These are phyloP conservation scores for Zhuqinia jingwanae DNA, from an alignment of 2,888 invertebrate species.

Conservation along the genomic window DNA sequence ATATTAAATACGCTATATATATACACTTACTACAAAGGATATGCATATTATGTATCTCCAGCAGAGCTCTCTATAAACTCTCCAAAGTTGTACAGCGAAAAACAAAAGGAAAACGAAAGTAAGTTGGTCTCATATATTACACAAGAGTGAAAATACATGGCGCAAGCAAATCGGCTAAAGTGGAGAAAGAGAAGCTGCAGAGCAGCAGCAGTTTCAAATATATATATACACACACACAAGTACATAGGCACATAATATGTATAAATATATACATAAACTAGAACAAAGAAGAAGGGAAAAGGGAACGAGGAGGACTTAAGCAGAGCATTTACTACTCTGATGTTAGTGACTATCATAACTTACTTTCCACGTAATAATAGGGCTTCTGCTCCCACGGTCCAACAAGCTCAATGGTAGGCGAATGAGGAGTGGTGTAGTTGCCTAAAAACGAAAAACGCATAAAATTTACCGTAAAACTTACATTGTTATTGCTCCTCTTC, in stretches of 20 bases:
- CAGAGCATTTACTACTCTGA: slow-evolving; percentile 14
- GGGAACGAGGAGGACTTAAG: slow-evolving; percentile 1
- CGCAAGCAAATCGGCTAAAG: slow-evolving; percentile 16
- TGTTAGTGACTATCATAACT: slow-evolving; percentile 48
- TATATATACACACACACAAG: not conserved
- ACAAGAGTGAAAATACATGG: slow-evolving; percentile 13
- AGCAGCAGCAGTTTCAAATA: no score
- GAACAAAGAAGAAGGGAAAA: slow-evolving; percentile 12
- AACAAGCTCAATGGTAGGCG: slow-evolving; percentile 78
- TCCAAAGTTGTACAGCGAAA: slow-evolving; percentile 20
- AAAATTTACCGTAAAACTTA: slow-evolving; percentile 47
- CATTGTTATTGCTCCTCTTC: slow-evolving; percentile 6
- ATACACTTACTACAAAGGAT: no score
- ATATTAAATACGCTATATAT: no score
- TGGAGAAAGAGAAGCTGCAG: not conserved
- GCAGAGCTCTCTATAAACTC: no score
- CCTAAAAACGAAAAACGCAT: slow-evolving; percentile 52
- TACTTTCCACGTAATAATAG: slow-evolving; percentile 69
- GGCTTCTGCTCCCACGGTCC: slow-evolving; percentile 78
- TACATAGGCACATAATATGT: not conserved
- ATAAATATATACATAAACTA: no score
- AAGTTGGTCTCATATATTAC: slow-evolving; percentile 27
- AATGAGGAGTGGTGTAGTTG: slow-evolving; percentile 76
- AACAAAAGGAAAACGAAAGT: slow-evolving; percentile 26
- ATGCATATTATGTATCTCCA: not conserved